Conservation (phyloP, 2,113 vertebrate genomes). For the Galemys pyrenaicus region DNA sequence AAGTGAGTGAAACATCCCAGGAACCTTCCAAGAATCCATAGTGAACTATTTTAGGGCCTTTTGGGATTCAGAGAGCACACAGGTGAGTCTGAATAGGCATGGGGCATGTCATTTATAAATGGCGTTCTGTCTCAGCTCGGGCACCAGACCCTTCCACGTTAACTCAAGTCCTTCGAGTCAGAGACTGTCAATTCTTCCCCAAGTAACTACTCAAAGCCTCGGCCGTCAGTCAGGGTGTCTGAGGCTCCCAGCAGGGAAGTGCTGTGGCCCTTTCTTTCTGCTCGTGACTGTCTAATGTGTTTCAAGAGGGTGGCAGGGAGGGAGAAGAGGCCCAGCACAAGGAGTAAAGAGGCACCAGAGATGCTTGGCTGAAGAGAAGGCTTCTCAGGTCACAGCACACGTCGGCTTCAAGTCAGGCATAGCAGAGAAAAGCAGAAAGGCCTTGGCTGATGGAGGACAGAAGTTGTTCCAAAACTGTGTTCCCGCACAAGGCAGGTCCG, state of each 20-base stretch:
- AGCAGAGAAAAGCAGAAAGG: neutral
- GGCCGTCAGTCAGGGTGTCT: neutral
- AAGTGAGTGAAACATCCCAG: neutral
- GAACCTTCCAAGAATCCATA: too few species aligned
- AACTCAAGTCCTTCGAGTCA: neutral
- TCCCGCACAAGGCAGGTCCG: neutral
- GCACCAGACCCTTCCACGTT: neutral
- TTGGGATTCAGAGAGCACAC: neutral
- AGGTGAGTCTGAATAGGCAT: neutral
- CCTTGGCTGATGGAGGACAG: neutral
- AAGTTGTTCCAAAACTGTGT: neutral
- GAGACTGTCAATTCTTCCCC: neutral
- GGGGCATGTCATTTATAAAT: neutral
- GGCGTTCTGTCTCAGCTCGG: neutral
- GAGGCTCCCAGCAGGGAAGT: neutral
- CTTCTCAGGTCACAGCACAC: neutral
- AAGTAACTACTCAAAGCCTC: neutral
- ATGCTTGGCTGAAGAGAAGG: neutral
- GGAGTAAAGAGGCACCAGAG: neutral
- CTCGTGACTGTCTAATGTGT: neutral
- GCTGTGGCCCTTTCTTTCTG: fast-evolving
- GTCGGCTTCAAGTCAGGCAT: neutral
- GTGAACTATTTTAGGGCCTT: neutral
- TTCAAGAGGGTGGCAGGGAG: neutral
- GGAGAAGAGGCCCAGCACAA: neutral